Evolutionary conservation across 1,140 invertebrate species (phyloP), one percentile per base, ranked within the genome.

Genomic region (Zophobas atratus): DNA sequence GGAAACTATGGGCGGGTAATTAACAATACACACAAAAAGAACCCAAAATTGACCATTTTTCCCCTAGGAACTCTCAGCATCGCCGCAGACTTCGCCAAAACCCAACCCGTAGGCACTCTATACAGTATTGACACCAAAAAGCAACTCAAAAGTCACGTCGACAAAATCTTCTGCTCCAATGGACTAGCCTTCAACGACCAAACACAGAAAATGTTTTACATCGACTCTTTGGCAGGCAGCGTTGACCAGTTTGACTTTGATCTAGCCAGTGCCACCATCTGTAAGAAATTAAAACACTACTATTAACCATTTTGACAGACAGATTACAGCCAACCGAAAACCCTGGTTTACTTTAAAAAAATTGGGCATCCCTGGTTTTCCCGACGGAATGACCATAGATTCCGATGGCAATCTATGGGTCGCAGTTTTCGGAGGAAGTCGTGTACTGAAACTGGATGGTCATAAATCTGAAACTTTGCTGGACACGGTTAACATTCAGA

Each of bases 201-300:
- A 70, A 88, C 91, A 70, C 90, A 90, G 35, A 91, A 90, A 6
- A 91, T 95, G 87, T 95, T 94, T 84, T 95, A 93, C 82, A 93
- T 93, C 1, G 93, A 95, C 84, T 91, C 93, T 2, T 87, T 89
- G 4, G 91, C 91, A 20, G 87, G 87, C 49, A 87, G 90, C 80
- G 88, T 95, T 49, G 89, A 91, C 73, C 89, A 89, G 36, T 96
- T 93, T 82, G 92, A 96, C 35, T 96, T 93, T 82, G 90, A 96
- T 81, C 86, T 92, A 0, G 86, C 89, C 1, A 91, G 88, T 5
- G 94, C 93, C 34, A 85, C 88, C 5, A 90, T 46, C 3, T 46
- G 43, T 46, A 46, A 3, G 43, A 46, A 46, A 8, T 4, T 46
- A 46, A 4, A 8, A 4, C 43, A 46, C 6, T 4, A 46, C 3